Evolutionary conservation across 1,140 invertebrate genomes (phyloP), one percentile per base, ranked within the genome.

Genomic region (Elymnias hypermnestra): DNA sequence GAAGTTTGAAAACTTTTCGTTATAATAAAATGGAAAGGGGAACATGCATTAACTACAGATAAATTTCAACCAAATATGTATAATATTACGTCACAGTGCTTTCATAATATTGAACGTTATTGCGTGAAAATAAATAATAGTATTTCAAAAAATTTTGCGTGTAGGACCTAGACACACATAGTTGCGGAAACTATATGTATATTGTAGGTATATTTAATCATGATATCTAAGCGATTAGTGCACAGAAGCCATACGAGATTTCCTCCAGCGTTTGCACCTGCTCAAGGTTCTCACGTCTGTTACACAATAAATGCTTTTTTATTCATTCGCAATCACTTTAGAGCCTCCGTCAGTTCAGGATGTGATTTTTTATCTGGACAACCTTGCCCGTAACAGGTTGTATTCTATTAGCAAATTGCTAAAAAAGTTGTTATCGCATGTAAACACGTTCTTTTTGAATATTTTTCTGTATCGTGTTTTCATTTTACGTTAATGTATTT

Each of bases 221-320:
- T 9, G 18, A 18, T 35, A 36, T 41, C 23, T 50, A 55, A 13
- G 38, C 45, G 48, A 51, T 55, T 51, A 63, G 53, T 28, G 58
- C 46, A 61, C 65, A 70, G 63, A 56, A 72, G 70, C 65, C 57
- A 60, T 56, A 62, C 53, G 59, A 57, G 70, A 75, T 77, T 79
- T 79, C 65, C 65, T 64, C 59, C 57, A 60, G 61, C 62, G 51
- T 12, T 38, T 19, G 63, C 75, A 79, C 75, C 75, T 79, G 75
- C 65, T 58, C 46, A 33, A 22, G 15, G 62, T 75, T 79, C 75
- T 72, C 72, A 76, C 65, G 47, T 68, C 46, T 40, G 63, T 72
- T 70, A 72, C 61, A 72, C 70, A 78, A 78, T 65, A 69, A 69
- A 65, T 62, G 45, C 43, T 62, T 64, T 72, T 75, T 73, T 51